Evolutionary conservation across 2,888 invertebrate species (phyloP), one percentile per base, ranked within the genome.

Genomic region (Tribolium freemani): DNA sequence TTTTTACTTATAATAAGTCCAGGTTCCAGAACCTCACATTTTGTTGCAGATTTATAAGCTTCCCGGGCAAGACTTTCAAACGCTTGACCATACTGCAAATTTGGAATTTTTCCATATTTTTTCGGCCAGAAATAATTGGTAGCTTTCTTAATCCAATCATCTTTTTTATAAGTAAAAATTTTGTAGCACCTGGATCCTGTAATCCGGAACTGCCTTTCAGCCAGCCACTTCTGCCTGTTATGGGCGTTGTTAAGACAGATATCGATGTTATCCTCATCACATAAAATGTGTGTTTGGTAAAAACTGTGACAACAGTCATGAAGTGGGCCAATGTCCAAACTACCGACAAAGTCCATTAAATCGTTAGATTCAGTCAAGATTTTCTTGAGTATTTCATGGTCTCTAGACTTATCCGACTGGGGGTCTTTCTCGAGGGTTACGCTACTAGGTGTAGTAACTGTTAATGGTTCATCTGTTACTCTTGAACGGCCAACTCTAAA

Each of bases 141-240:
- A 11, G 54, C 5, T 53, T 71, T 71, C 8, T 13, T 38, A n/a
- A 20, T 13, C 67, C 71, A 71, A 20, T 78, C 78, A 68, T 75
- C 73, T 26, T 53, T 66, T 5, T 70, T 53, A 56, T 78, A 80
- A 5, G 79, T 80, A 53, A 64, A 80, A 6, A 79, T 44, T 13
- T 50, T 31, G 46, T 80, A 80, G 44, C 78, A 78, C 21, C 53
- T 74, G 5, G 78, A 69, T 2, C 76, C 78, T 50, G 77, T 77
- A 11, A 63, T 50, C 1, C 63, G 3, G 5, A 63, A 48, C 11
- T 63, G 9, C 50, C 63, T 20, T 26, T 50, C 50, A 9, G 6
- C 21, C 5, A 4, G 3, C 51, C 63, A 63, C 6, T 45, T 45
- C n/a, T 46, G 10, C 9, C 11, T 46, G 46, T 9, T 46, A 3